Conservation (phyloP, 35 echinoderm and acorn worm species). For the Eucidaris tribuloides region DNA sequence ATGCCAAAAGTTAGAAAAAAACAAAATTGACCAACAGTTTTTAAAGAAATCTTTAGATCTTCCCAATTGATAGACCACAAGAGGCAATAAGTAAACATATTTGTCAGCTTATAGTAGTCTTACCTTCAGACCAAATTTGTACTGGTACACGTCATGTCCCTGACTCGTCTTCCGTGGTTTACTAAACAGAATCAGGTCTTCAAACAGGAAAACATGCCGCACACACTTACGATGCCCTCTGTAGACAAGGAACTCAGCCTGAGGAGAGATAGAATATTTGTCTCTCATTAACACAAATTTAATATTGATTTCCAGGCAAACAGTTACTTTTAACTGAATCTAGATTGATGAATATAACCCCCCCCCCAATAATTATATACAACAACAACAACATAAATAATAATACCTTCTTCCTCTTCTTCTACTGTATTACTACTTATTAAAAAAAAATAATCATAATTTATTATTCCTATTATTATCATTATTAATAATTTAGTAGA, state of each 20-base stretch:
- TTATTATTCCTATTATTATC: too few relatives aligned
- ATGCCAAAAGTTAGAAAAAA: background rate
- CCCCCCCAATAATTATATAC: too few relatives aligned
- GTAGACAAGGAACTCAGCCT: conserved; percentile 91
- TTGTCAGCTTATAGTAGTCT: background rate
- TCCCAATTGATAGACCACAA: background rate
- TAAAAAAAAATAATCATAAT: too few relatives aligned
- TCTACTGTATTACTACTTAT: too few relatives aligned
- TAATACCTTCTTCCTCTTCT: too few relatives aligned
- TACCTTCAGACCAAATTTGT: conserved; percentile 94
- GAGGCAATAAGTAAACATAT: background rate
- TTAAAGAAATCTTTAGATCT: background rate
- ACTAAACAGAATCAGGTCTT: conserved; percentile 83
- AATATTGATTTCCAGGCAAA: too few relatives aligned
- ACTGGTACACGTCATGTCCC: conserved; percentile 84
- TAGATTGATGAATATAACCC: too few relatives aligned
- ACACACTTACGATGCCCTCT: conserved; percentile 74
- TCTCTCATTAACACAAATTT: too few relatives aligned
- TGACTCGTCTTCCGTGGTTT: conserved; percentile 54
- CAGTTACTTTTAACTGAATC: too few relatives aligned
- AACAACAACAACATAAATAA: too few relatives aligned
- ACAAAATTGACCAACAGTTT: background rate
- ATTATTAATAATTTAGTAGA: too few relatives aligned
- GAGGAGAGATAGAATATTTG: background rate
- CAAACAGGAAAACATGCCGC: conserved; percentile 86